These are phyloP conservation scores for Nebria salina DNA, from an alignment of 2,888 invertebrate species.

Conservation along the genomic window DNA sequence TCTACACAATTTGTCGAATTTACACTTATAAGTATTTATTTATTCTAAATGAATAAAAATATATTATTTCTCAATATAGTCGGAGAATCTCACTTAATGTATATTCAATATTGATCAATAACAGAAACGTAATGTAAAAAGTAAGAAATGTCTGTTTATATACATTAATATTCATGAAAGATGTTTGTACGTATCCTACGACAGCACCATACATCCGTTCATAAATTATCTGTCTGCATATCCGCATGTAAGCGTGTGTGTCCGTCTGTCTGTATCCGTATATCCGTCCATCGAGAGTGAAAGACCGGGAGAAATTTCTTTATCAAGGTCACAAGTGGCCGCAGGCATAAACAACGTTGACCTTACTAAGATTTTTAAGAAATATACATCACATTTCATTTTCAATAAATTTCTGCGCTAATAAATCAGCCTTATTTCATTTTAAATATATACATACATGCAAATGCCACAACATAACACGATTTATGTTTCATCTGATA, in stretches of 20 bases:
- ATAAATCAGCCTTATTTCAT: background rate
- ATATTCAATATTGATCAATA: too few relatives aligned
- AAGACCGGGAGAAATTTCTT: conserved; percentile 57
- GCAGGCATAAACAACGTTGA: conserved; percentile 28
- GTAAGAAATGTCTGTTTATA: background rate
- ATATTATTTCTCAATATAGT: too few relatives aligned
- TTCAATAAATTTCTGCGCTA: background rate
- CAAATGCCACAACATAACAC: background rate
- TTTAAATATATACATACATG: background rate
- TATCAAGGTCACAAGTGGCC: conserved; percentile 56
- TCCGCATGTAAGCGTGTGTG: background rate
- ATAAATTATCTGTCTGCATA: background rate
- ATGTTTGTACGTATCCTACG: background rate
- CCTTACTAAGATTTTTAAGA: conserved; percentile 9
- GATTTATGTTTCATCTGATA: background rate
- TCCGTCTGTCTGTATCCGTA: background rate
- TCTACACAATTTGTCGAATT: too few relatives aligned
- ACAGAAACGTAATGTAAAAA: too few relatives aligned
- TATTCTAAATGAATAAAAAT: too few relatives aligned
- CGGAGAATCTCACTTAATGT: too few relatives aligned
- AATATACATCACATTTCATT: background rate
- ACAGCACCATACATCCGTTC: background rate
- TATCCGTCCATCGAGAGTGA: conserved; percentile 53
- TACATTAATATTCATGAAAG: background rate
- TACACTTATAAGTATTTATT: too few relatives aligned